Conservation (phyloP, 2,888 invertebrate genomes). For the Dioctria rufipes region DNA sequence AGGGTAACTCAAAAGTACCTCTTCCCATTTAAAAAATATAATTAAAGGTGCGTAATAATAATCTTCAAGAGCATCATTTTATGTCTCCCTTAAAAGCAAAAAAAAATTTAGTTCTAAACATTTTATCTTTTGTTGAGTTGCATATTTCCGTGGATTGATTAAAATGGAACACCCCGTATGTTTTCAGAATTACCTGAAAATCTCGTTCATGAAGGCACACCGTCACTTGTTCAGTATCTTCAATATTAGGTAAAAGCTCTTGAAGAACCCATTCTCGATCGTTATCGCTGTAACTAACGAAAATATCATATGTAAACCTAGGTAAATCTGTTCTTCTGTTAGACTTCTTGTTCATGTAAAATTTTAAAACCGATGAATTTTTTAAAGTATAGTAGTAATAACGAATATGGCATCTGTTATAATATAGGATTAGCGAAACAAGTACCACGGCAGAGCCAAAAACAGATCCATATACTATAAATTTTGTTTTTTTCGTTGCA, state of each 20-base stretch:
- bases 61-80: no score
- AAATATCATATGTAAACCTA: conserved; percentile 75
- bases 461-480: conserved; percentile 57
- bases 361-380: conserved; percentile 74
- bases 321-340: not conserved
- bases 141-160: no score
- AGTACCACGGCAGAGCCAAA: conserved; percentile 57
- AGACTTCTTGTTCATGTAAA: conserved; percentile 72
- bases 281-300: conserved; percentile 79
- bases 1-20: no score
- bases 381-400: conserved; percentile 76
- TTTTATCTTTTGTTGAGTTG: no score
- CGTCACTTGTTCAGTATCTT: conserved; percentile 74
- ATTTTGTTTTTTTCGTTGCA: not conserved
- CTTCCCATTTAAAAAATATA: no score
- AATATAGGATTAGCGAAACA: conserved; percentile 67
- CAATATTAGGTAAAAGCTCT: conserved; percentile 77
- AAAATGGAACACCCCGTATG: not conserved
- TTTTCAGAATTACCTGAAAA: conserved; percentile 73
- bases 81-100: no score
- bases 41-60: no score
- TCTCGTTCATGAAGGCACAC: conserved; percentile 82
- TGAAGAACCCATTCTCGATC: conserved; percentile 78
- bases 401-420: conserved; percentile 74
- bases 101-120: no score